Evolutionary conservation across 2,113 vertebrate genomes (phyloP).

Genomic region (Eidolon helvum): DNA sequence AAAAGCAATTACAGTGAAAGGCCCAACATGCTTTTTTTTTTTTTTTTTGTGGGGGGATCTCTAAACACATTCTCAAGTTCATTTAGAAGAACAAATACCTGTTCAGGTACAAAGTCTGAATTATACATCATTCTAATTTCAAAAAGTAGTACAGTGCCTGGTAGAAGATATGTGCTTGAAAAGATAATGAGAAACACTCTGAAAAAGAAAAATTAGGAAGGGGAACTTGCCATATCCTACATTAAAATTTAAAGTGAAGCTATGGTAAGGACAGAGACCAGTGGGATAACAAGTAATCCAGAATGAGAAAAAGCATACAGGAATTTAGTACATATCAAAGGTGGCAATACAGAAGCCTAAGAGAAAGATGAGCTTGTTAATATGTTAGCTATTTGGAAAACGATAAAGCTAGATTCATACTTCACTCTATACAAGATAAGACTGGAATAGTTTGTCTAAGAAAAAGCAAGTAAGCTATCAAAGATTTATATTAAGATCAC

Average conservation of each 20-base stretch:
- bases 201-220: not conserved
- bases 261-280: not conserved
- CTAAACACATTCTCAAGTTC: not conserved
- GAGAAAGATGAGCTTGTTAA: not conserved
- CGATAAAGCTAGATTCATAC: not conserved
- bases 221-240: not conserved
- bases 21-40: not conserved
- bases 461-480: not conserved
- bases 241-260: not conserved
- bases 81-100: not conserved
- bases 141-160: not conserved
- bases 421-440: not conserved
- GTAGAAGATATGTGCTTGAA: not conserved
- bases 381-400: not conserved
- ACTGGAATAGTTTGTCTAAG: not conserved
- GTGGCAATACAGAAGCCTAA: not conserved
- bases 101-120: not conserved
- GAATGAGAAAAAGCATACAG: not conserved
- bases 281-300: not conserved
- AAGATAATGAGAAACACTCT: not conserved
- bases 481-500: not conserved
- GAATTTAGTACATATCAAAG: not conserved
- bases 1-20: not conserved
- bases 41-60: not conserved
- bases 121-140: not conserved